Evolutionary conservation across 2,797 vertebrate genomes (phyloP).

Genomic region (Anolis apletophallus): DNA sequence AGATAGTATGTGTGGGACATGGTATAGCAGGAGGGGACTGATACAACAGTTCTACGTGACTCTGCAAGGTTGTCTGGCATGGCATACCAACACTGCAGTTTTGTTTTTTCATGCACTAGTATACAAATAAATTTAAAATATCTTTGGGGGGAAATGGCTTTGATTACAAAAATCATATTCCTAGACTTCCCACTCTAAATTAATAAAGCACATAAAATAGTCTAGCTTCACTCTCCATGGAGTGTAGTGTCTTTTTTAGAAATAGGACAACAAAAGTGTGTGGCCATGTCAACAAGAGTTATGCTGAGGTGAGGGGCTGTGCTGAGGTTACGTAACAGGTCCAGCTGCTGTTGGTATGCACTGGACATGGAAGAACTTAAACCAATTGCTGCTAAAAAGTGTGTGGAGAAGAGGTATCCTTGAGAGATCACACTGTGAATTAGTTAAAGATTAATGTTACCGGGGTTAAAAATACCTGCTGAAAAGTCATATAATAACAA

Average conservation of each 20-base stretch:
- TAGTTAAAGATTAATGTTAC: neutral
- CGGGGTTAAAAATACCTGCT: neutral
- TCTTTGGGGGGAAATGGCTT: neutral
- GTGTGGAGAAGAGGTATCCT: neutral
- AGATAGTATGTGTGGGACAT: neutral
- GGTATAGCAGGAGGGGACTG: neutral
- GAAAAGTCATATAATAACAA: neutral
- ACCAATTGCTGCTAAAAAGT: neutral
- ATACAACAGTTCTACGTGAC: slow-evolving; percentile 8
- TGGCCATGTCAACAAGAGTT: neutral
- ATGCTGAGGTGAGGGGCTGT: neutral
- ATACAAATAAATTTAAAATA: neutral
- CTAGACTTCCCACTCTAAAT: neutral
- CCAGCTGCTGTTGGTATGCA: neutral
- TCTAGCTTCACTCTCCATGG: neutral
- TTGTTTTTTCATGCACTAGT: neutral
- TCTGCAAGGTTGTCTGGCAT: neutral
- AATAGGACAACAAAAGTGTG: neutral
- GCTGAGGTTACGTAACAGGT: neutral
- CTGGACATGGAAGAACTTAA: neutral
- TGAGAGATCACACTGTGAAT: neutral
- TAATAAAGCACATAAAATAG: neutral
- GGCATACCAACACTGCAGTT: neutral
- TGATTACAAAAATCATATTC: neutral
- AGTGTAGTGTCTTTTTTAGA: neutral